Percentiles rank a stretch among this genome's conserved stretches.
phyloP scores from a whole-genome alignment of 1,140 invertebrate genomes.

The Aethina tumida region DNA sequence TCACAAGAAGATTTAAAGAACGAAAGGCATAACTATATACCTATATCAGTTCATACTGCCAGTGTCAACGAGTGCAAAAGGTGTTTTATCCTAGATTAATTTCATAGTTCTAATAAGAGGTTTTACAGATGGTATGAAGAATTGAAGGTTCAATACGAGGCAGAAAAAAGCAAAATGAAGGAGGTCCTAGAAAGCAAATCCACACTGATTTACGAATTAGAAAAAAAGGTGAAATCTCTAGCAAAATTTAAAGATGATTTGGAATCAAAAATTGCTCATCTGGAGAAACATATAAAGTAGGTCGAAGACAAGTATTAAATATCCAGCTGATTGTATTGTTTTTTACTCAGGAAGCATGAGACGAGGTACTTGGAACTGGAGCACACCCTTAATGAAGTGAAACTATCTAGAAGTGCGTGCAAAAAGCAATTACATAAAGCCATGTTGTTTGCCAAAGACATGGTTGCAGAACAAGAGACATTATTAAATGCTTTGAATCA shows the following conservation, averaged over 20 bases:
- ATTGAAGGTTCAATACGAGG: slow-evolving; percentile 48
- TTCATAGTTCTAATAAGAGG: slow-evolving; percentile 10
- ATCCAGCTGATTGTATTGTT: not conserved
- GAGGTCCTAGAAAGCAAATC: slow-evolving; percentile 32
- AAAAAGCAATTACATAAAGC: slow-evolving; percentile 46
- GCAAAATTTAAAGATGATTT: slow-evolving; percentile 39
- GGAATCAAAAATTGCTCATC: slow-evolving; percentile 34
- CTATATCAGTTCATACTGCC: slow-evolving; percentile 41
- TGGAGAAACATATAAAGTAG: slow-evolving; percentile 44
- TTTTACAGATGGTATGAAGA: slow-evolving; percentile 47
- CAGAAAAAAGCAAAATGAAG: slow-evolving; percentile 43
- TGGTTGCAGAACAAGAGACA: slow-evolving; percentile 45
- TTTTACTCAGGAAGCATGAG: slow-evolving; percentile 37
- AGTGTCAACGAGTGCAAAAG: slow-evolving; percentile 52
- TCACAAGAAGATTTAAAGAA: slow-evolving; percentile 43
- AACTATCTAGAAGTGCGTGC: slow-evolving; percentile 43
- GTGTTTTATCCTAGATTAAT: no score
- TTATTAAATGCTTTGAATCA: slow-evolving; percentile 38
- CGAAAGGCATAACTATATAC: slow-evolving; percentile 42
- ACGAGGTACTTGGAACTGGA: slow-evolving; percentile 39
- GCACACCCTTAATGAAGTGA: slow-evolving; percentile 36
- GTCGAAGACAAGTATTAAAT: slow-evolving; percentile 3
- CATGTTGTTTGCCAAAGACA: slow-evolving; percentile 42
- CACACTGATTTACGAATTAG: slow-evolving; percentile 35
- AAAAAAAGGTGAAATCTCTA: slow-evolving; percentile 30